phyloP scores from a whole-genome alignment of 2,888 invertebrate species.

The Strigamia transsilvanica region DNA sequence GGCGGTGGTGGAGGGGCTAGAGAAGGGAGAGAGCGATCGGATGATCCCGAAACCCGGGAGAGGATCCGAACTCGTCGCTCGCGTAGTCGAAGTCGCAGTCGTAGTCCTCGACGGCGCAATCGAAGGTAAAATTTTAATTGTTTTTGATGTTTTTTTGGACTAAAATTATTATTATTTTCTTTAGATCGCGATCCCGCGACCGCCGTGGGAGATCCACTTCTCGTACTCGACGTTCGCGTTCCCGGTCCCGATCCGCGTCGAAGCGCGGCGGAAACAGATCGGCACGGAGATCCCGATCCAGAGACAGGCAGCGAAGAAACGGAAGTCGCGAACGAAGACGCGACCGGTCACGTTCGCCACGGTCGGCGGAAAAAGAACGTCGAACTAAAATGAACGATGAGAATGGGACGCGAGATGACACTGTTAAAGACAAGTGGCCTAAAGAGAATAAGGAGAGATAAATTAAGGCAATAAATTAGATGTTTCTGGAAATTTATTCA shows the following conservation, averaged over 20 bases:
- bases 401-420: conserved; percentile 10
- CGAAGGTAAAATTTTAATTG: conserved; percentile 52
- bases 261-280: conserved; percentile 52
- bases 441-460: conserved; percentile 52
- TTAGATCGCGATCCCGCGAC: conserved; percentile 57
- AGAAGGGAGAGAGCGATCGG: conserved; percentile 64
- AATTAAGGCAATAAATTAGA: conserved; percentile 39
- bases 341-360: conserved; percentile 58
- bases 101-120: conserved; percentile 56
- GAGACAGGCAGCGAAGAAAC: conserved; percentile 61
- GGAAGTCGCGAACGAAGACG: conserved; percentile 58
- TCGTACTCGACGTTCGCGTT: conserved; percentile 55
- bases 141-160: not conserved
- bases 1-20: too few species aligned
- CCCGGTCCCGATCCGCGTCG: conserved; percentile 56
- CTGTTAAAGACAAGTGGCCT: conserved; percentile 38
- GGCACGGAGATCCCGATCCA: conserved; percentile 42
- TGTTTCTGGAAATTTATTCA: conserved; percentile 29
- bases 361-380: conserved; percentile 59
- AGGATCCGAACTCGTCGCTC: conserved; percentile 51
- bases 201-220: conserved; percentile 51
- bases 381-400: conserved; percentile 33
- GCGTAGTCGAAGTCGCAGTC: conserved; percentile 56
- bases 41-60: conserved; percentile 56
- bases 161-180: conserved; percentile 22